Conservation (phyloP, 2,888 invertebrate genomes). For the Perithous albicinctus region DNA sequence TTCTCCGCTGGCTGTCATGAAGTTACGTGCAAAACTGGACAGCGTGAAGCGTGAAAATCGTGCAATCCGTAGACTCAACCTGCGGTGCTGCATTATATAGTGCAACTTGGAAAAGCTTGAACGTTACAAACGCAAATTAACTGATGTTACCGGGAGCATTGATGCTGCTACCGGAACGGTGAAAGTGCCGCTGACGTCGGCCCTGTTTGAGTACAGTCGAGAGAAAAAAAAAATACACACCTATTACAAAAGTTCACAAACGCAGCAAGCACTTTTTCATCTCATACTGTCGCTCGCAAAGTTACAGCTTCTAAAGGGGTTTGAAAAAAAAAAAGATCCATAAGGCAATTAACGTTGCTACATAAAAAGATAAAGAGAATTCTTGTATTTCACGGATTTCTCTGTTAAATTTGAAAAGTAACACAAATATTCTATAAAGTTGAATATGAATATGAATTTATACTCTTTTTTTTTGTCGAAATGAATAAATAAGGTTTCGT, state of each 20-base stretch:
- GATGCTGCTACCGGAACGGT: background rate
- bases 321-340: background rate
- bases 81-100: background rate
- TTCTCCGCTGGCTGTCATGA: background rate
- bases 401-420: too few relatives aligned
- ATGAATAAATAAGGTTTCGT: too few relatives aligned
- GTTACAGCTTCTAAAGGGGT: background rate
- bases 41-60: constrained; percentile 23
- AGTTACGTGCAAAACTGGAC: constrained; percentile 1
- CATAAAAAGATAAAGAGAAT: too few relatives aligned
- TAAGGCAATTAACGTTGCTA: too few relatives aligned
- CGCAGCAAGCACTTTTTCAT: background rate
- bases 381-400: too few relatives aligned
- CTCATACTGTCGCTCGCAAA: background rate
- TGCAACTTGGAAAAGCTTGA: constrained; percentile 1
- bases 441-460: too few relatives aligned
- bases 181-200: constrained; percentile 11
- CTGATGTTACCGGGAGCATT: background rate
- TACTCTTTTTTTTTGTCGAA: too few relatives aligned
- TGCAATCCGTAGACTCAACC: constrained; percentile 1
- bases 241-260: background rate
- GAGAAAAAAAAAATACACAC: too few relatives aligned
- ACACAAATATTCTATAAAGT: too few relatives aligned
- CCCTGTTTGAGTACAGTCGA: background rate
- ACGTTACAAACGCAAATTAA: constrained; percentile 20